A percentile compares a stretch with the other conserved stretches of the same genome.
These are phyloP conservation scores for Dolichomitus sp. DNA, from an alignment of 2,888 invertebrate genomes.

Conservation along the genomic window DNA sequence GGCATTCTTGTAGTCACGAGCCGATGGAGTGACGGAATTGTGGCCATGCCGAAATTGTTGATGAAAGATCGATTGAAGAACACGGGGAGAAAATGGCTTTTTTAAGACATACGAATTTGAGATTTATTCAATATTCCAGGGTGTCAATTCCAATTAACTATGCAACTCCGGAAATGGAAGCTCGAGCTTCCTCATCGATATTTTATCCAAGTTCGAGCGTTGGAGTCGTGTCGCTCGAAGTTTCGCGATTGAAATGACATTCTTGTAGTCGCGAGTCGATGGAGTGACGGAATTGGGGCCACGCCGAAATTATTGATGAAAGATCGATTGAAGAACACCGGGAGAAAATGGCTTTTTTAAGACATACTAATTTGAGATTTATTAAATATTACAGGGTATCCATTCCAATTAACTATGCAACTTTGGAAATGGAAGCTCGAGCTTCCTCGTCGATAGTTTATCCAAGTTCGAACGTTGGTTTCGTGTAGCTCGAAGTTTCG, in stretches of 20 bases:
- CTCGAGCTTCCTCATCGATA: constrained; percentile 15
- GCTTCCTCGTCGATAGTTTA: constrained; percentile 28
- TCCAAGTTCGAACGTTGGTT: constrained; percentile 19
- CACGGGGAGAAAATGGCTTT: neutral
- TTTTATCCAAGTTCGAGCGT: constrained; percentile 29
- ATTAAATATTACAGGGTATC: neutral
- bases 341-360: neutral
- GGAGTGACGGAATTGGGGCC: neutral
- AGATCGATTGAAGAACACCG: too few species aligned
- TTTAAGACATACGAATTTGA: neutral
- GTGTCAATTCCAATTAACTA: constrained; percentile 33
- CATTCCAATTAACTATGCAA: constrained; percentile 39
- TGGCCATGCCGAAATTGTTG: neutral
- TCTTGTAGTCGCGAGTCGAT: neutral
- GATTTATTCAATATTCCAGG: neutral
- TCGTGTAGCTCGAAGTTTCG: neutral
- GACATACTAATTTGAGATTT: neutral
- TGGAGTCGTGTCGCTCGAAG: neutral
- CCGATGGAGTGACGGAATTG: neutral
- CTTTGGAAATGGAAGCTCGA: neutral
- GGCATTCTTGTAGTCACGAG: neutral
- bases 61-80: constrained; percentile 15
- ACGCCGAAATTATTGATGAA: neutral
- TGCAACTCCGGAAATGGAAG: constrained; percentile 13
- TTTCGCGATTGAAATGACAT: neutral